These are phyloP conservation scores for Pyrrhia umbra DNA, from an alignment of 2,888 invertebrate genomes.

Conservation along the genomic window DNA sequence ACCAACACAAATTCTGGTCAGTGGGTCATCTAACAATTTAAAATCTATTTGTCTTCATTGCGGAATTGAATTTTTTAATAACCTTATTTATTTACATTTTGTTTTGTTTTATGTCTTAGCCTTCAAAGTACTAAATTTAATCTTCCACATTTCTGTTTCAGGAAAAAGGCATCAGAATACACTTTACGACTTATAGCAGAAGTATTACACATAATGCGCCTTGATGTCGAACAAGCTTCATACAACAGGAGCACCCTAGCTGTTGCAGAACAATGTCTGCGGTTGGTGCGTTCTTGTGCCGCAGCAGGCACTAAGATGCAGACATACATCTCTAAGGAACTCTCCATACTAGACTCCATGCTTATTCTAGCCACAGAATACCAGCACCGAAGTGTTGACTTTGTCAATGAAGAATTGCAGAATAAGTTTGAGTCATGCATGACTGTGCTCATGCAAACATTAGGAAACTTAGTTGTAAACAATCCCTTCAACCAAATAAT, in stretches of 20 bases:
- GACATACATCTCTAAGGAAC: conserved; percentile 87
- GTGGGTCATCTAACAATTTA: no score
- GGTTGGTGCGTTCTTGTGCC: conserved; percentile 88
- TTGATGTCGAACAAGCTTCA: conserved; percentile 86
- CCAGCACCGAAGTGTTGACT: conserved; percentile 84
- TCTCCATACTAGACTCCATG: conserved; percentile 87
- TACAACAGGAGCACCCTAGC: conserved; percentile 87
- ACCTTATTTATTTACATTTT: background rate
- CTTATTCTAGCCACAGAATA: conserved; percentile 85
- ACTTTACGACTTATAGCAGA: conserved; percentile 87
- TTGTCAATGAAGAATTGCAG: conserved; percentile 84
- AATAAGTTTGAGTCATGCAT: conserved; percentile 87
- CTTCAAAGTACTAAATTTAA: no score
- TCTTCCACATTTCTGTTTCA: conserved; percentile 70
- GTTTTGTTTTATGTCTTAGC: background rate
- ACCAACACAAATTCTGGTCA: no score
- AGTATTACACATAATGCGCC: conserved; percentile 87
- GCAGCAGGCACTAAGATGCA: conserved; percentile 89
- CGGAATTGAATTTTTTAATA: no score
- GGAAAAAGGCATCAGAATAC: conserved; percentile 89
- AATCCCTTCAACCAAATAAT: conserved; percentile 89
- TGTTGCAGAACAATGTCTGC: conserved; percentile 88
- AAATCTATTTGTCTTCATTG: no score
- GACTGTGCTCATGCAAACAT: conserved; percentile 89
- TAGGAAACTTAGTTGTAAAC: conserved; percentile 90